These are phyloP conservation scores for Leptoteleia sp. DNA, from an alignment of 1,140 invertebrate genomes.

Conservation along the genomic window DNA sequence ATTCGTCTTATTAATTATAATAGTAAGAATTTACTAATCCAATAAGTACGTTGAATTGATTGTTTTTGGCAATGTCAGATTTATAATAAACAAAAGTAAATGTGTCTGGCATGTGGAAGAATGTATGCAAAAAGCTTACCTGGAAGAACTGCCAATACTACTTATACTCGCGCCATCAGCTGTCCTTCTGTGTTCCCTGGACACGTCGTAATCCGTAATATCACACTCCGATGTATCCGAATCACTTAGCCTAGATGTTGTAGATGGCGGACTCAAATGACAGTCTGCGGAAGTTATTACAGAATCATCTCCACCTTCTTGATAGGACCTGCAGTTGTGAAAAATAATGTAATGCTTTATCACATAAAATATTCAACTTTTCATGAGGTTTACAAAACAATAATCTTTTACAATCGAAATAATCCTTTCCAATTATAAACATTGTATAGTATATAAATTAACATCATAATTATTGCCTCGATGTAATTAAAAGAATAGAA, in stretches of 20 bases:
- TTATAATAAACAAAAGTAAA: too few species aligned
- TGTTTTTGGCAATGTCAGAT: too few species aligned
- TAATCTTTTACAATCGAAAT: too few species aligned
- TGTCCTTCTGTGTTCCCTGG: conserved; percentile 83
- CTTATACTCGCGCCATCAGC: conserved; percentile 91
- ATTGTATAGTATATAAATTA: too few species aligned
- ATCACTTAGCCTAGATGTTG: conserved; percentile 93
- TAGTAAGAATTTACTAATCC: too few species aligned
- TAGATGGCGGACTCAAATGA: conserved; percentile 94
- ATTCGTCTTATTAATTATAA: too few species aligned
- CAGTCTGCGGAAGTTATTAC: conserved; percentile 87
- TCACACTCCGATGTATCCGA: conserved; percentile 96
- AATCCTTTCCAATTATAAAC: too few species aligned
- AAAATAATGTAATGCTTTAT: too few species aligned
- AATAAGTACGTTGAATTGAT: too few species aligned
- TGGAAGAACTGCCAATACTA: conserved; percentile 93
- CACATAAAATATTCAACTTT: too few species aligned
- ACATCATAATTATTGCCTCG: not conserved
- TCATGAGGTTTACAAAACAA: too few species aligned
- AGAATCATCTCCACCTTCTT: conserved; percentile 81
- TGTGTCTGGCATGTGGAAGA: too few species aligned
- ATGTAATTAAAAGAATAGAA: not conserved
- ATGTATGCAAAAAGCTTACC: conserved; percentile 77
- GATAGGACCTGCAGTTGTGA: conserved; percentile 68
- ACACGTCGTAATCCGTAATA: conserved; percentile 85